Evolutionary conservation across 2,797 vertebrate genomes (phyloP).

Genomic region (Hyperoplus lanceolatus): DNA sequence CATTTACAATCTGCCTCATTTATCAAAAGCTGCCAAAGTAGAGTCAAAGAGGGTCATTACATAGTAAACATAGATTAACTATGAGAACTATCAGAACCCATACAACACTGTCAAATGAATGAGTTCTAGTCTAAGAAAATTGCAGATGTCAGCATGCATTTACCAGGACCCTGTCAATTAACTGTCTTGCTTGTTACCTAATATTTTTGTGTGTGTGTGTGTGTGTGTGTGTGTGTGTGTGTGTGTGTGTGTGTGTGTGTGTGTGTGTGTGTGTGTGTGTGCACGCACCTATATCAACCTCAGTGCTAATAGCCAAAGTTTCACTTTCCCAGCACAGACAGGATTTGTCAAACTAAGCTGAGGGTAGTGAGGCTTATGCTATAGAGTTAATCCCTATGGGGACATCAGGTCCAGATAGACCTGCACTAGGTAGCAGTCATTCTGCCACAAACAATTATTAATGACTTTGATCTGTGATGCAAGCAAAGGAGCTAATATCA

Average conservation of each 20-base stretch:
- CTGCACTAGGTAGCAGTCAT: slow-evolving; percentile 42
- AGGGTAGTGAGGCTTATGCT: slow-evolving; percentile 46
- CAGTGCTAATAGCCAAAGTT: slow-evolving; percentile 56
- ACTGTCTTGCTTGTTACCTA: slow-evolving; percentile 51
- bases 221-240: slow-evolving; percentile 12
- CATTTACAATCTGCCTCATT: slow-evolving; percentile 87
- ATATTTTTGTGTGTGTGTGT: slow-evolving; percentile 27
- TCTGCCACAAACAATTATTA: slow-evolving; percentile 52
- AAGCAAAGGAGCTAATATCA: slow-evolving; percentile 9
- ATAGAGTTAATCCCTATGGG: slow-evolving; percentile 51
- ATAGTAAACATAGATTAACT: slow-evolving; percentile 84
- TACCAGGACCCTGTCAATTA: slow-evolving; percentile 69
- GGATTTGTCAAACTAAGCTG: slow-evolving; percentile 62
- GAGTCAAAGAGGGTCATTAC: slow-evolving; percentile 84
- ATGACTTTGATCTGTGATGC: slow-evolving; percentile 27
- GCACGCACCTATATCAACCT: slow-evolving; percentile 46
- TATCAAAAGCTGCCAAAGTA: slow-evolving; percentile 84
- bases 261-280: slow-evolving; percentile 15
- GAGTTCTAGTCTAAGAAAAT: slow-evolving; percentile 68
- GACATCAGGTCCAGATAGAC: slow-evolving; percentile 46
- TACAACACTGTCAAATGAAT: slow-evolving; percentile 71
- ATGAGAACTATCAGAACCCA: slow-evolving; percentile 69
- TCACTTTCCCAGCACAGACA: slow-evolving; percentile 45
- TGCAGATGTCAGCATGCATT: slow-evolving; percentile 70
- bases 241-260: slow-evolving; percentile 26